A percentile compares a stretch with the other conserved stretches of the same genome.
These are phyloP conservation scores for Mesembrinibis cayennensis DNA, from an alignment of 2,113 vertebrate genomes.

Conservation along the genomic window DNA sequence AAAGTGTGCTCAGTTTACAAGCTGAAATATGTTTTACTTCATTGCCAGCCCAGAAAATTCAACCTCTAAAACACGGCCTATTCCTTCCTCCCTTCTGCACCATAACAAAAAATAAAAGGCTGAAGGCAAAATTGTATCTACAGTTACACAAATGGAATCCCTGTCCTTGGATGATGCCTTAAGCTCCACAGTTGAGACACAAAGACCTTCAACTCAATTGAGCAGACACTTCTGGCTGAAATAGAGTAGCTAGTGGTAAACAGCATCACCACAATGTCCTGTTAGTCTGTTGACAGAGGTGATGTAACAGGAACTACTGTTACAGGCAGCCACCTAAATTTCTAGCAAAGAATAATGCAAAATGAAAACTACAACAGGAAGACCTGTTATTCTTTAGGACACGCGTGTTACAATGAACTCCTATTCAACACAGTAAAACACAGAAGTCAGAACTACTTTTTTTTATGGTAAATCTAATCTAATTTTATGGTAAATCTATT, in stretches of 20 bases:
- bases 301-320: neutral
- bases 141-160: neutral
- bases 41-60: constrained; percentile 26
- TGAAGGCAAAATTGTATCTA: neutral
- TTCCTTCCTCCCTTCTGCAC: neutral
- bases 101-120: neutral
- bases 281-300: neutral
- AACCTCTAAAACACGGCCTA: neutral
- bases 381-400: neutral
- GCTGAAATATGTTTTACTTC: constrained; percentile 44
- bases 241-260: neutral
- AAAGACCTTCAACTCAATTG: neutral
- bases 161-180: neutral
- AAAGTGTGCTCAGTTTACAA: constrained; percentile 42
- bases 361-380: neutral
- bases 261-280: rapidly evolving
- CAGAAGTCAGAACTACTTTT: neutral
- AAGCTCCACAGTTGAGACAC: neutral
- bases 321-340: neutral
- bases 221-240: neutral
- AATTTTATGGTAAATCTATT: neutral
- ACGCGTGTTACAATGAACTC: rapidly evolving
- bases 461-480: neutral
- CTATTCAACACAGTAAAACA: neutral
- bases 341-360: neutral